Evolutionary conservation across 2,888 invertebrate species (phyloP).

Genomic region (Invenusta paracnida): DNA sequence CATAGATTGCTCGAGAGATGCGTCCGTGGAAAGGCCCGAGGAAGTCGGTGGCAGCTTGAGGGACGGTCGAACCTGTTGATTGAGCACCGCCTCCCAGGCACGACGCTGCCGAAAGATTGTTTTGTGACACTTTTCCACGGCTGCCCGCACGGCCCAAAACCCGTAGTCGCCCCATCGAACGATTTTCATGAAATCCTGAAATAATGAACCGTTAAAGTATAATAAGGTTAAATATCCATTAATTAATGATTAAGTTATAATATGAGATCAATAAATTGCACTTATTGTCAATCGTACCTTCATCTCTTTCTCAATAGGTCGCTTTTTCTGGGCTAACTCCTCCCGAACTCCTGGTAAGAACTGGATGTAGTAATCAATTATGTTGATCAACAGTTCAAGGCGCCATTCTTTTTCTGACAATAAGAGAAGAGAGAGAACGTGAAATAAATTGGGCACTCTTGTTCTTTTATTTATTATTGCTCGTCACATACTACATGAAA

Average conservation of each 20-base stretch:
- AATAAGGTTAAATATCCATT: no score
- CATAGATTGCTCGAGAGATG: neutral
- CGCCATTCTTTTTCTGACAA: neutral
- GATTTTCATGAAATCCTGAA: constrained; percentile 80
- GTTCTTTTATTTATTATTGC: neutral
- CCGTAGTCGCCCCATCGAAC: constrained; percentile 88
- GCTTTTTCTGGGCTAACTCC: constrained; percentile 64
- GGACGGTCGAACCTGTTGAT: neutral
- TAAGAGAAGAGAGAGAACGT: no score
- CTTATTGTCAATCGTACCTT: no score
- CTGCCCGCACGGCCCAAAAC: constrained; percentile 84
- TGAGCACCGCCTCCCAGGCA: neutral
- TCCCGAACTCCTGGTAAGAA: constrained; percentile 10
- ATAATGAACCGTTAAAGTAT: no score
- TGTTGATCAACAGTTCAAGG: constrained; percentile 8
- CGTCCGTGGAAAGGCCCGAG: neutral
- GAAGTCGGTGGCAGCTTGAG: no score
- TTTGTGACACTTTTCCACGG: constrained; percentile 79
- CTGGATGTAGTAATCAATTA: constrained; percentile 27
- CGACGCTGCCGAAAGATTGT: constrained; percentile 73
- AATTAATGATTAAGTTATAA: no score
- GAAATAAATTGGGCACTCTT: neutral
- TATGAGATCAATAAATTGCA: no score
- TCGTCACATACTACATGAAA: neutral
- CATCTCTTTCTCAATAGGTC: constrained; percentile 83